These are phyloP conservation scores for Cynoglossus semilaevis DNA, from an alignment of 2,113 vertebrate genomes.

Conservation along the genomic window DNA sequence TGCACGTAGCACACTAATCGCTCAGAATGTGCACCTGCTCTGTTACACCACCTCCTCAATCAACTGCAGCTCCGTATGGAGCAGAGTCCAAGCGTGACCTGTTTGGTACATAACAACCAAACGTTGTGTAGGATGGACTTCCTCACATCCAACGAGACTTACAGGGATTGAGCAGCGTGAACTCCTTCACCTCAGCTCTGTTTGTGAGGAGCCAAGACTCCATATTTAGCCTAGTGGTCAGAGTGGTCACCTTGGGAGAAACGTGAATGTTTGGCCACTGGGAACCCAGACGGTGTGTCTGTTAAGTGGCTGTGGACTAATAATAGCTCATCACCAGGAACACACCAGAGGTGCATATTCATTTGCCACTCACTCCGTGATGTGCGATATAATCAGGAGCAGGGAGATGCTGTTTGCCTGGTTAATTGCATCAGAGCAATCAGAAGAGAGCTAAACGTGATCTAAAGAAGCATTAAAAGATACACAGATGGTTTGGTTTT, in stretches of 20 bases:
- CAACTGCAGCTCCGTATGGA: conserved; percentile 43
- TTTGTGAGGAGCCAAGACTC: not conserved
- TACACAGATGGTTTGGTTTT: too few relatives aligned
- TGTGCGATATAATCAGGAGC: conserved; percentile 9
- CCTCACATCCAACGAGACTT: conserved; percentile 45
- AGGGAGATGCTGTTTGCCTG: conserved; percentile 35
- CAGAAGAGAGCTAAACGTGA: conserved; percentile 33
- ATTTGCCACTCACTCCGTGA: conserved; percentile 13
- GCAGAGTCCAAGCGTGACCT: conserved; percentile 62
- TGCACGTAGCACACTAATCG: conserved; percentile 62
- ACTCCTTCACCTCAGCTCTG: conserved; percentile 24
- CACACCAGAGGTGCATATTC: conserved; percentile 10
- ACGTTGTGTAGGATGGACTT: conserved; percentile 36
- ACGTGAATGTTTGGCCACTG: not conserved
- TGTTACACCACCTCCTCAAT: conserved; percentile 53
- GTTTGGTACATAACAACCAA: conserved; percentile 65
- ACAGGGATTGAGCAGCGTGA: conserved; percentile 43
- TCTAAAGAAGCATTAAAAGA: too few relatives aligned
- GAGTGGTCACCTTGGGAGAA: not conserved
- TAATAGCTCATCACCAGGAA: conserved; percentile 23
- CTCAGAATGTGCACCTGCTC: conserved; percentile 62
- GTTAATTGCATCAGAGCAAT: conserved; percentile 53
- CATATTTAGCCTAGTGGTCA: not conserved
- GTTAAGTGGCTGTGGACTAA: conserved; percentile 13
- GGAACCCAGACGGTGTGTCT: not conserved